Evolutionary conservation across 1,140 invertebrate species (phyloP).

Genomic region (Zelostemma sp.): DNA sequence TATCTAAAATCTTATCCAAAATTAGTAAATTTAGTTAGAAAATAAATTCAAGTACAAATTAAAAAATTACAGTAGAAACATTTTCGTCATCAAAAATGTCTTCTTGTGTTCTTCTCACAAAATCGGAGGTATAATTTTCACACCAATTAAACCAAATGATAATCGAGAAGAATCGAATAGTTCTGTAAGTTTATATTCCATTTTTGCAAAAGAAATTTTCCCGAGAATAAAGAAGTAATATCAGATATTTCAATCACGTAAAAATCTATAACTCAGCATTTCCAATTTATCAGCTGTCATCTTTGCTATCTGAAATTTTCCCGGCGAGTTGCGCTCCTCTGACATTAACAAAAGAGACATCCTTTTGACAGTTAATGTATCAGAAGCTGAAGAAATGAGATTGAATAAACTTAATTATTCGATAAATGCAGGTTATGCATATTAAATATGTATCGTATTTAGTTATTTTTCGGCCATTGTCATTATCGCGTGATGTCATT

Average conservation of each 20-base stretch:
- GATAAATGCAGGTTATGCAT: too few relatives aligned
- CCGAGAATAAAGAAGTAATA: conserved; percentile 1
- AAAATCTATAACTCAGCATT: conserved; percentile 26
- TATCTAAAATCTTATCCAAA: too few relatives aligned
- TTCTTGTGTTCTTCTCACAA: too few relatives aligned
- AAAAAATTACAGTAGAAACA: background rate
- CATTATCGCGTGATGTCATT: too few relatives aligned
- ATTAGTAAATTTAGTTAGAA: too few relatives aligned
- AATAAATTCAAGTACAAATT: too few relatives aligned
- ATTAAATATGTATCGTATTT: too few relatives aligned
- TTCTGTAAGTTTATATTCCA: background rate
- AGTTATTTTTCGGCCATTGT: too few relatives aligned
- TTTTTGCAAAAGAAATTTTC: background rate
- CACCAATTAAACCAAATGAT: background rate
- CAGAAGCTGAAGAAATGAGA: background rate
- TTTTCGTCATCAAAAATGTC: background rate
- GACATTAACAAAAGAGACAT: conserved; percentile 1
- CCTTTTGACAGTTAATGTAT: background rate
- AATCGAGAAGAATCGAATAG: background rate
- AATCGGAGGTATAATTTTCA: background rate
- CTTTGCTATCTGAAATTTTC: conserved; percentile 21
- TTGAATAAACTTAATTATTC: too few relatives aligned
- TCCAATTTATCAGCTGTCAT: conserved; percentile 40
- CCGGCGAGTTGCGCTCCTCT: background rate
- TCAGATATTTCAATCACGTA: conserved; percentile 10